Evolutionary conservation across 2,888 invertebrate genomes (phyloP), one percentile per base, ranked within the genome.

Genomic region (Matsumyia berberina): DNA sequence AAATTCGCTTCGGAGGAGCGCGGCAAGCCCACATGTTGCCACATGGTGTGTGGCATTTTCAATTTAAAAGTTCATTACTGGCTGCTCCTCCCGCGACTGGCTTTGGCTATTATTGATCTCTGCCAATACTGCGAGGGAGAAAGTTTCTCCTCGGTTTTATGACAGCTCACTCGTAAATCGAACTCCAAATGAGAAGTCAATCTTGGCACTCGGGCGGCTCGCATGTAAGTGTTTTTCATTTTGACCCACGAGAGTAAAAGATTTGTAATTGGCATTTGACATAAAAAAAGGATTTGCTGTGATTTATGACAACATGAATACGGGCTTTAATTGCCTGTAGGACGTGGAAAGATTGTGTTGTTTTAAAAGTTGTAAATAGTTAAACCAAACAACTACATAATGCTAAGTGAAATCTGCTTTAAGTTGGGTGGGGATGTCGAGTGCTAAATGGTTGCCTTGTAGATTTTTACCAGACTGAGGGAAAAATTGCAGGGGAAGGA

Each of bases 31-130:
- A 76, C 78, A 67, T 31, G 31, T 62, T 8, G 31, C 9, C 29
- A 24, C 24, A 24, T 24, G 24, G 24, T 24, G 53, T 33, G 29
- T 46, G 57, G 33, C 24, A 12, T 42, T 78, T 82, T 82, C 46
- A 82, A 78, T 82, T 82, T 67, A 76, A 76, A 85, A 80, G 17
- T 70, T 66, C 74, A 85, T 85, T 80, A 64, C 58, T 62, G 60
- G 33, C 37, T 58, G n/a, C 37, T 39, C 33, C 24, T 15, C 33
- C 33, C 8, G 19, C 64, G 51, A 58, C n/a, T 77, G 60, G 19
- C 37, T 67, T 46, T 9, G 49, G 55, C 55, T 77, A 82, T 64
- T 77, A 79, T 74, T 57, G 80, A 80, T 76, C 58, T 74, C 69
- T 51, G 69, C 42, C 73, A 69, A 73, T 73, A n/a, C n/a, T n/a